These are phyloP conservation scores for Acleris laterana DNA, from an alignment of 2,888 invertebrate species.

Conservation along the genomic window DNA sequence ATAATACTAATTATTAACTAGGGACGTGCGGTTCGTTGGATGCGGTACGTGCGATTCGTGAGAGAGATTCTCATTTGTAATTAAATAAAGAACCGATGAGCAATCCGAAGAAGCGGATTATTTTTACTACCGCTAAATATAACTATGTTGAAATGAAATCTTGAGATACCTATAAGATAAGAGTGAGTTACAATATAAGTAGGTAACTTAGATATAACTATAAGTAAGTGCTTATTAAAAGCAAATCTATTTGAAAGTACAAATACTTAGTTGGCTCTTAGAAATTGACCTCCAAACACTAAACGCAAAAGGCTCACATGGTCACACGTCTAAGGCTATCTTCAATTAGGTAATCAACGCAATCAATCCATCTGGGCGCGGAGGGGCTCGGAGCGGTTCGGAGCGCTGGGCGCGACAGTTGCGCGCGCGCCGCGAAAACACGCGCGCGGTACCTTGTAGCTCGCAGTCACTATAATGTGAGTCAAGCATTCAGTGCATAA, in stretches of 20 bases:
- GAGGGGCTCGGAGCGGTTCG: slow-evolving; percentile 29
- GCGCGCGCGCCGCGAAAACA: slow-evolving; percentile 72
- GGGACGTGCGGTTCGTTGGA: too few relatives aligned
- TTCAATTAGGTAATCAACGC: slow-evolving; percentile 37
- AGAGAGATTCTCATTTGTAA: too few relatives aligned
- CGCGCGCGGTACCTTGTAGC: slow-evolving; percentile 45
- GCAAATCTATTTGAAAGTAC: neutral
- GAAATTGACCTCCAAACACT: slow-evolving; percentile 16
- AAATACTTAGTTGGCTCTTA: neutral
- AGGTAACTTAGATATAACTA: too few relatives aligned
- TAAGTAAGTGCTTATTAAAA: neutral
- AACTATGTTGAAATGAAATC: too few relatives aligned
- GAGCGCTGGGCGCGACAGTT: slow-evolving; percentile 54
- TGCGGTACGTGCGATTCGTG: too few relatives aligned
- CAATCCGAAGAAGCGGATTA: too few relatives aligned
- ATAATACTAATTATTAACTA: too few relatives aligned
- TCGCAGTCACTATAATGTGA: slow-evolving; percentile 56
- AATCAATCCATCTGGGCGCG: slow-evolving; percentile 28
- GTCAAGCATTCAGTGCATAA: slow-evolving; percentile 40
- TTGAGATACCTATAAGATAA: too few relatives aligned
- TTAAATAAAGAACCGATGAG: too few relatives aligned
- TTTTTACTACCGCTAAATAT: too few relatives aligned
- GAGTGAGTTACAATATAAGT: too few relatives aligned
- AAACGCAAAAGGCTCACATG: slow-evolving; percentile 13
- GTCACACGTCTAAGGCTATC: slow-evolving; percentile 30